Evolutionary conservation across 1,140 invertebrate genomes (phyloP), one percentile per base, ranked within the genome.

Genomic region (Sminthurinus signatus): DNA sequence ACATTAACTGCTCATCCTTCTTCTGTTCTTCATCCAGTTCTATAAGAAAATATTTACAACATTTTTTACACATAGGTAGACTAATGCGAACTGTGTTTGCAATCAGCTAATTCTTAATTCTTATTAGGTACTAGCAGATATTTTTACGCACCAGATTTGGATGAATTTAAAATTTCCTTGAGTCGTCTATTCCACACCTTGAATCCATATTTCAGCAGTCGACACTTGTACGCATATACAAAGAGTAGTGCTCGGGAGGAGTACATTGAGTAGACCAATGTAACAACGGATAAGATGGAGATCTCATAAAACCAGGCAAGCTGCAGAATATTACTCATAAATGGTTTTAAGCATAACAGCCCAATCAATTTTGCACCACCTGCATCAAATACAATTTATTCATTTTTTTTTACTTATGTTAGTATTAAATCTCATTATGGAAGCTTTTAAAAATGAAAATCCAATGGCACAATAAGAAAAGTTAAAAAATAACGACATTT

Each of bases 231-330:
- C 0, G 60, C 48, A 48, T 62, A 72, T 1, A 72, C 19, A 27
- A 72, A 42, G 23, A 72, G 61, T 5, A 69, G 32, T 0, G 65
- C 57, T 29, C 67, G 27, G 2, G 67, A 72, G 17, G 64, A 54
- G 32, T 69, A 72, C 48, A 72, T 58, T 3, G 29, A 51, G 48
- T 72, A 72, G 3, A 69, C 10, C 31, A 69, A 43, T 10, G 46
- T 62, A 14, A 46, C 19, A 25, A 71, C 21, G 2, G 62, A 66
- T 43, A 65, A 62, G 10, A 58, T 12, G 32, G 29, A 15, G 32
- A 28, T 48, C 27, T 28, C 31, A 32, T 36, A 12, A 50, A 60
- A 25, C 51, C 44, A 19, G 21, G 19, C n/a, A 17, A 39, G 15
- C 2, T 48, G 3, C 2, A 14, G 1, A 1, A 52, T 44, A 0